Evolutionary conservation across 1,140 invertebrate genomes (phyloP), one percentile per base, ranked within the genome.

Genomic region (Microplitis demolitor): DNA sequence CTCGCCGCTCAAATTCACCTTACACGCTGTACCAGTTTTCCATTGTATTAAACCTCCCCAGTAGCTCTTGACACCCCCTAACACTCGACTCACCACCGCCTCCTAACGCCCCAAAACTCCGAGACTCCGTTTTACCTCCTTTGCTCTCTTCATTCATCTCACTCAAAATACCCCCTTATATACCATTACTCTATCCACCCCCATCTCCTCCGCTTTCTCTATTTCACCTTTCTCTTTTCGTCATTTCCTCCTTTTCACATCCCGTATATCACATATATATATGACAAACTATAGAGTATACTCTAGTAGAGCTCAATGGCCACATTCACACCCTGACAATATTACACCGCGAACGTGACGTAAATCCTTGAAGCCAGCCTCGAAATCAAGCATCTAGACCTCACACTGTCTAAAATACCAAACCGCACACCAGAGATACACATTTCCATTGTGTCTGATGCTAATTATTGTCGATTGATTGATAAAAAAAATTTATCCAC

Each of bases 1-100:
- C 79, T 80, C 80, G 77, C 79, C 72, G 78, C 70, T 78, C 78
- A 79, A 80, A 81, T 82, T 82, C 79, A 82, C 81, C 81, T 81
- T 81, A 81, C 76, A 77, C 78, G 68, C 67, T 53, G 62, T 34
- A 34, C 56, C 68, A 74, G 66, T 62, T 72, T 66, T 51, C 53
- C 70, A 72, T 72, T 72, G 70, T 72, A 11, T 45, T 39, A 51
- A 51, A 34, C 45, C 61, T 45, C 4, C 9, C 11, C 39, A 50
- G 13, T 39, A 61, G 61, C 45, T 51, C 34, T 45, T 37, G 45
- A 16, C 61, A 33, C 34, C 14, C 9, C 11, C n/a, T 45, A 45
- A 45, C 39, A 45, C 39, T 61, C 58, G 6, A 45, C 39, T 61
- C 58, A 9, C 31, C 58, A 61, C 4, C 16, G 14, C 31, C 58